phyloP scores from a whole-genome alignment of 2,113 vertebrate species.

The Gulo gulo region DNA sequence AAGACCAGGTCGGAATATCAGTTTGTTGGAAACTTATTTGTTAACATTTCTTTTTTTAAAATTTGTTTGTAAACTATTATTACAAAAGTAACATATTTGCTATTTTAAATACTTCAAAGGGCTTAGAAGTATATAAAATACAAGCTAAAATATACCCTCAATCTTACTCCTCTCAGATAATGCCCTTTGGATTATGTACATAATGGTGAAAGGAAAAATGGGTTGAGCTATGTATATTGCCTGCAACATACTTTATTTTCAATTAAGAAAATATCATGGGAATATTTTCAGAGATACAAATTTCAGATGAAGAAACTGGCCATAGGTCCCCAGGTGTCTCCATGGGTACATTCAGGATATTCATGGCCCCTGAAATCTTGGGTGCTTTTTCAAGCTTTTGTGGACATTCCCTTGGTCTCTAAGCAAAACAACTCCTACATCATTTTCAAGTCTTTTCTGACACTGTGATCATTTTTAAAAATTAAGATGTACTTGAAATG shows the following conservation, averaged over 20 bases:
- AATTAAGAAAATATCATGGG: too few relatives aligned
- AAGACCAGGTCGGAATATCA: not conserved
- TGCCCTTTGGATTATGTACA: not conserved
- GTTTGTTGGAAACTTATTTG: not conserved
- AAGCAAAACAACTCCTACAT: not conserved
- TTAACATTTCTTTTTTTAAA: not conserved
- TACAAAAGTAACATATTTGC: not conserved
- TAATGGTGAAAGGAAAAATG: not conserved
- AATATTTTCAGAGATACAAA: not conserved
- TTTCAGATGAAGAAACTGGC: not conserved
- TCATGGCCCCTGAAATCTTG: not conserved
- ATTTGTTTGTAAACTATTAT: not conserved
- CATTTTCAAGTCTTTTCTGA: not conserved
- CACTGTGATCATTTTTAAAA: not conserved
- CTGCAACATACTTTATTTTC: not conserved
- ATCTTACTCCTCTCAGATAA: too few relatives aligned
- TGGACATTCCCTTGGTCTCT: too few relatives aligned
- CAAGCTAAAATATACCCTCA: not conserved
- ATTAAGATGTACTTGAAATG: not conserved
- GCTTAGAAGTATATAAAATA: not conserved
- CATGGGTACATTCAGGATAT: rapidly evolving
- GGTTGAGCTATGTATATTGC: rapidly evolving
- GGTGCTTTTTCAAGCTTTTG: not conserved
- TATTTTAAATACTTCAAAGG: not conserved
- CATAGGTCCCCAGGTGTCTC: too few relatives aligned